These are phyloP conservation scores for Urosaurus nigricauda DNA, from an alignment of 2,797 vertebrate species.

Conservation along the genomic window DNA sequence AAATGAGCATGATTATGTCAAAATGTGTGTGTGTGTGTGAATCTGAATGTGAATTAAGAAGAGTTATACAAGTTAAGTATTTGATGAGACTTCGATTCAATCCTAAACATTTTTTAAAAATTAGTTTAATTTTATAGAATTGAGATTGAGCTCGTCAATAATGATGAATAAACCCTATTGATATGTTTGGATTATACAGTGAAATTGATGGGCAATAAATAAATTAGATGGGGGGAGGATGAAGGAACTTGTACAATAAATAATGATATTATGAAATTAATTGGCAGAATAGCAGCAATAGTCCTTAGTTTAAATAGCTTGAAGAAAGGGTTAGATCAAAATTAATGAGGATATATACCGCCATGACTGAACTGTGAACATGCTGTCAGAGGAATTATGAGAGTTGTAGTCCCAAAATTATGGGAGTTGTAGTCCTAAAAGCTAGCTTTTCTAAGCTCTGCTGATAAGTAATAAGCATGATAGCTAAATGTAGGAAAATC, in stretches of 20 bases:
- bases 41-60: conserved; percentile 5
- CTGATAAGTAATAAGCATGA: not conserved
- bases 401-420: not conserved
- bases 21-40: conserved; percentile 36
- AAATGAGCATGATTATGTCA: conserved; percentile 57
- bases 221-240: not conserved
- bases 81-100: not conserved
- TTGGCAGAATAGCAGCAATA: no score
- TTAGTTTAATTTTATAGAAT: not conserved
- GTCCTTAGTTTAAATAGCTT: not conserved
- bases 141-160: not conserved
- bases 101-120: conserved; percentile 15
- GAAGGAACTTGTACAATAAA: not conserved
- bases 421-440: not conserved
- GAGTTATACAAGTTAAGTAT: not conserved
- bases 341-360: not conserved
- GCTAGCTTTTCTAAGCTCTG: no score
- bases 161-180: not conserved
- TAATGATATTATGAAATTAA: not conserved
- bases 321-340: not conserved
- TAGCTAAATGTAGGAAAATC: not conserved
- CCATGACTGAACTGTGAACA: not conserved
- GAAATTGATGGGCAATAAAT: not conserved
- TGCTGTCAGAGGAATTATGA: not conserved
- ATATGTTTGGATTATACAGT: not conserved